These are phyloP conservation scores for Sycobia sp. DNA, from an alignment of 1,140 invertebrate species.

Conservation along the genomic window DNA sequence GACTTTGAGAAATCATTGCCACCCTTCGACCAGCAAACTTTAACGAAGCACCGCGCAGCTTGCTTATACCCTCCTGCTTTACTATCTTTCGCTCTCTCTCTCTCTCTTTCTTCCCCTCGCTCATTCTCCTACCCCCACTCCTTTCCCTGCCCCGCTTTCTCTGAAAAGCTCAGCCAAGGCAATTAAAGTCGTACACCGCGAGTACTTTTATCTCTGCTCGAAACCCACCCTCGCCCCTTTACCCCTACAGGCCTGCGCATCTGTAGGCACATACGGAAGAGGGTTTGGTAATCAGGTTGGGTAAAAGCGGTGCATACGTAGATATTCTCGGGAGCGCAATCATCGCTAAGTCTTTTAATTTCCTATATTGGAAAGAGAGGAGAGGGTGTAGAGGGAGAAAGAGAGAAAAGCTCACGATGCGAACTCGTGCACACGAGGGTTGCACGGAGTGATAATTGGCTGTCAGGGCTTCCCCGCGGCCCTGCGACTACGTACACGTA, in stretches of 20 bases:
- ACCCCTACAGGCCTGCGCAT: too few species aligned
- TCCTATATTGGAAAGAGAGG: slow-evolving; percentile 52
- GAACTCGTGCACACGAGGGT: slow-evolving; percentile 6
- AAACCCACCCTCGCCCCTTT: slow-evolving; percentile 13
- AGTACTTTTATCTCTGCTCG: slow-evolving; percentile 34
- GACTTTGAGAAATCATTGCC: slow-evolving; percentile 9
- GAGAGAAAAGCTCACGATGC: background rate
- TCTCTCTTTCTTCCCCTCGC: too few species aligned
- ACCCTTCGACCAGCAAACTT: slow-evolving; percentile 5
- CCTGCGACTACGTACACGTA: background rate
- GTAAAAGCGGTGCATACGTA: slow-evolving; percentile 21
- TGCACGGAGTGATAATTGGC: slow-evolving; percentile 61
- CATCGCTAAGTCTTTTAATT: slow-evolving; percentile 60
- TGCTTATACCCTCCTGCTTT: too few species aligned
- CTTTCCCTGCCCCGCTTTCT: background rate
- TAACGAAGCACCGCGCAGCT: slow-evolving; percentile 16
- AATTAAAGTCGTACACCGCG: slow-evolving; percentile 42
- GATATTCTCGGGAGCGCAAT: slow-evolving; percentile 43
- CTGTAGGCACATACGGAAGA: too few species aligned
- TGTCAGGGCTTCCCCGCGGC: slow-evolving; percentile 61
- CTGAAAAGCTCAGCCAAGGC: slow-evolving; percentile 40
- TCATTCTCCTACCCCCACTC: background rate
- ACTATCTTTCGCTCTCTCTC: too few species aligned
- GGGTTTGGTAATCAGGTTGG: too few species aligned
- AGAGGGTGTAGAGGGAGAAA: slow-evolving; percentile 16